These are phyloP conservation scores for Dendrolimus punctatus DNA, from an alignment of 1,140 invertebrate species.

Conservation along the genomic window DNA sequence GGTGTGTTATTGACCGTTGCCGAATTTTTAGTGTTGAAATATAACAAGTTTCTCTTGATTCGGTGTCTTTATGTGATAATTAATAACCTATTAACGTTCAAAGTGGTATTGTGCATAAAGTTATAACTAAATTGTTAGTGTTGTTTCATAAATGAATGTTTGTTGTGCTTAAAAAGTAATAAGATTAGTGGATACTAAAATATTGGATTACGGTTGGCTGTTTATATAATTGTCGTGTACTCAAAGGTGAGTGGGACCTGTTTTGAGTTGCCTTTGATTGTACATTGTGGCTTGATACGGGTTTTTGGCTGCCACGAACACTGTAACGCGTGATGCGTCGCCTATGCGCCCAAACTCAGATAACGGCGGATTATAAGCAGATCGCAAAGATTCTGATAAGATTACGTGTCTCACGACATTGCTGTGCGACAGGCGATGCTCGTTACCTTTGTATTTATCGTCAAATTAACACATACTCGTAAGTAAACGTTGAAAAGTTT, in stretches of 20 bases:
- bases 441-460: background rate
- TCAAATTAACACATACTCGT: background rate
- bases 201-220: slow-evolving; percentile 67
- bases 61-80: slow-evolving; percentile 45
- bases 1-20: slow-evolving; percentile 40
- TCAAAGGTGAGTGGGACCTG: slow-evolving; percentile 39
- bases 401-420: slow-evolving; percentile 28
- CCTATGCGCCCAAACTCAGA: slow-evolving; percentile 36
- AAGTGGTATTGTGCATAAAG: slow-evolving; percentile 47
- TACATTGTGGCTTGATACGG: slow-evolving; percentile 8
- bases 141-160: slow-evolving; percentile 48
- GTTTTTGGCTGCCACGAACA: slow-evolving; percentile 47
- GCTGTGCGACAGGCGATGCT: background rate
- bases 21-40: slow-evolving; percentile 48
- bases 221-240: slow-evolving; percentile 46
- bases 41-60: slow-evolving; percentile 47
- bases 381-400: slow-evolving; percentile 64
- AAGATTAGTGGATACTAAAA: slow-evolving; percentile 57
- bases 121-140: slow-evolving; percentile 47
- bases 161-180: slow-evolving; percentile 61
- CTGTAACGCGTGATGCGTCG: slow-evolving; percentile 36
- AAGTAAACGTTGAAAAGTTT: slow-evolving; percentile 1
- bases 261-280: background rate
- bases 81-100: slow-evolving; percentile 28
- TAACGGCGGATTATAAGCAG: slow-evolving; percentile 56